Conservation (phyloP, 30 jellyfish, hydroid and myxozoan species). For the Chrysaora quinquecirrha region DNA sequence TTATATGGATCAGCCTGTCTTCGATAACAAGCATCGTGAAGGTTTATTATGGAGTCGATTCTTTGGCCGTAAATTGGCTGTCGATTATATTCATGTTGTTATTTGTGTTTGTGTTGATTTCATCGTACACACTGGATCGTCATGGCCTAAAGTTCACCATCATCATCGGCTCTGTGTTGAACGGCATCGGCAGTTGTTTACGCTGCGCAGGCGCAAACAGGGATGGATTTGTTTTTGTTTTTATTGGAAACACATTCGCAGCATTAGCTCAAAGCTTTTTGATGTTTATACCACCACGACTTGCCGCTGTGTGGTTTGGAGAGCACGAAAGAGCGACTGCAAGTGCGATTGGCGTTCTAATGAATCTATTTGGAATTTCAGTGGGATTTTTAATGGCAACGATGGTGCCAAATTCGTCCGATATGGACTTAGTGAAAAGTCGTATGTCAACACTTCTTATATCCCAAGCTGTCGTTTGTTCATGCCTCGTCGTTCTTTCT, state of each 20-base stretch:
- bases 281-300: slow-evolving; percentile 86
- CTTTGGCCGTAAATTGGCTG: slow-evolving; percentile 84
- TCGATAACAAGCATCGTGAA: slow-evolving; percentile 88
- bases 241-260: slow-evolving; percentile 88
- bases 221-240: slow-evolving; percentile 76
- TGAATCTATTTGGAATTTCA: slow-evolving; percentile 95
- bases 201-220: slow-evolving; percentile 87
- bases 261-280: slow-evolving; percentile 92
- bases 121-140: slow-evolving; percentile 81
- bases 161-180: slow-evolving; percentile 81
- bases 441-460: slow-evolving; percentile 71
- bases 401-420: slow-evolving; percentile 72
- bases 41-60: slow-evolving; percentile 80
- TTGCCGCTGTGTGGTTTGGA: slow-evolving; percentile 97
- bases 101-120: slow-evolving; percentile 52
- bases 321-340: slow-evolving; percentile 95
- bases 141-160: slow-evolving; percentile 82
- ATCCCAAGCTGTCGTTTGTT: slow-evolving; percentile 82
- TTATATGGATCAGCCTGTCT: slow-evolving; percentile 89
- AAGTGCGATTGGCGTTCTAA: slow-evolving; percentile 85
- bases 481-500: slow-evolving; percentile 56
- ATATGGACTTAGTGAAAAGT: slow-evolving; percentile 64
- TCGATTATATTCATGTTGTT: slow-evolving; percentile 83
- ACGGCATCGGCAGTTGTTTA: slow-evolving; percentile 87
- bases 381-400: slow-evolving; percentile 94